Evolutionary conservation across 1,140 invertebrate genomes (phyloP).

Genomic region (Penaeus indicus): DNA sequence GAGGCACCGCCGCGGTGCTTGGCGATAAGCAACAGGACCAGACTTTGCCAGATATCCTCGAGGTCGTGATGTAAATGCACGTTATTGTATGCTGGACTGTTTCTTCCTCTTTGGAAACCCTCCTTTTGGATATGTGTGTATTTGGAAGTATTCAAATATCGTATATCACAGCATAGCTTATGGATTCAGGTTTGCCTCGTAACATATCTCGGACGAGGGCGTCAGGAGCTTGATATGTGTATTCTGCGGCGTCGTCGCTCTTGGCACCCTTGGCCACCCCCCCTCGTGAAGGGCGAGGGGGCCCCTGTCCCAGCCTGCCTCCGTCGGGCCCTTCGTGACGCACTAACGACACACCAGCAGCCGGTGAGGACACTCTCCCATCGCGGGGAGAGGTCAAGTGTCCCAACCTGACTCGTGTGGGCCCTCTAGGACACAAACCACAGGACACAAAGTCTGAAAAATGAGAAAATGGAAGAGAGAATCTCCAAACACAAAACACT

Average conservation of each 20-base stretch:
- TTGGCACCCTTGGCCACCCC: constrained; percentile 19
- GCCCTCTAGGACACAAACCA: background rate
- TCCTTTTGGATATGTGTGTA: constrained; percentile 42
- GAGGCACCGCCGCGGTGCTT: too few relatives aligned
- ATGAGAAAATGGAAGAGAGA: too few relatives aligned
- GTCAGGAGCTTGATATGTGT: constrained; percentile 46
- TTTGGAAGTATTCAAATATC: constrained; percentile 43
- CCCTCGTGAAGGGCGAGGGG: background rate
- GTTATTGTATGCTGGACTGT: constrained; percentile 37
- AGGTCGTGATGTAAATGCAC: constrained; percentile 34
- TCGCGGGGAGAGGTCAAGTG: background rate
- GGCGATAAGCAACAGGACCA: too few relatives aligned
- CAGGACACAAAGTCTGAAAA: too few relatives aligned
- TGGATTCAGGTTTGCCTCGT: constrained; percentile 41
- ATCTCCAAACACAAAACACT: background rate
- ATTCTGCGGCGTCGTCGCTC: constrained; percentile 45
- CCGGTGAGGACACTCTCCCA: background rate
- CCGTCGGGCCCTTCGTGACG: constrained; percentile 11
- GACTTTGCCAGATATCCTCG: background rate
- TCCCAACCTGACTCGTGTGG: constrained; percentile 12
- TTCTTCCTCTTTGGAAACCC: constrained; percentile 44
- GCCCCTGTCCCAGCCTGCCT: constrained; percentile 17
- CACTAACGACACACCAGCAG: constrained; percentile 7
- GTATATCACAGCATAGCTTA: constrained; percentile 36
- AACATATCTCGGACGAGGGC: constrained; percentile 33